A percentile compares a stretch with the other conserved stretches of the same genome.
Conservation (phyloP, 1,140 invertebrate species). For the Drosophila truncata region DNA sequence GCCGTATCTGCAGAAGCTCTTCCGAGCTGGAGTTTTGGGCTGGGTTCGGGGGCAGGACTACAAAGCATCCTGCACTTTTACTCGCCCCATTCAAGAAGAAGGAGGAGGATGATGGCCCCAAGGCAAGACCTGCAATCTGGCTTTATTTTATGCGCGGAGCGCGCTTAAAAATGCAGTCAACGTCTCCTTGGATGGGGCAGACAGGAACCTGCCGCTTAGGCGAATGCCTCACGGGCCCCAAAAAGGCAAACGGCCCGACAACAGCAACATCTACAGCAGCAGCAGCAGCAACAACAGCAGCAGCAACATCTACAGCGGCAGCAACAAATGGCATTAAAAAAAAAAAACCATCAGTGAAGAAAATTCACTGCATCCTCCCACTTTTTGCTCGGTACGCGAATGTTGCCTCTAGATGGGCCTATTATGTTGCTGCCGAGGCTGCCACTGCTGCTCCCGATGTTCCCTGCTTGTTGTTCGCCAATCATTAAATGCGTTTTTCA, state of each 20-base stretch:
- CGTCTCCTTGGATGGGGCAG: conserved; percentile 66
- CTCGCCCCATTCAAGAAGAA: conserved; percentile 73
- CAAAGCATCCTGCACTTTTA: conserved; percentile 82
- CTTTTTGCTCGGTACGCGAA: conserved; percentile 74
- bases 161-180: conserved; percentile 83
- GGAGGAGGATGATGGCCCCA: conserved; percentile 52
- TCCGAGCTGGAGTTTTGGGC: conserved; percentile 42
- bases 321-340: conserved; percentile 61
- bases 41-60: conserved; percentile 65
- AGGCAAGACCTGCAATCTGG: conserved; percentile 74
- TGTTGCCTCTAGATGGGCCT: conserved; percentile 69
- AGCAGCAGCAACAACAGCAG: conserved; percentile 37
- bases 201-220: conserved; percentile 82
- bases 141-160: conserved; percentile 81
- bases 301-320: conserved; percentile 44
- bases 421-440: conserved; percentile 68
- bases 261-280: conserved; percentile 44
- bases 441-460: conserved; percentile 29
- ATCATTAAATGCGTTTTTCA: conserved; percentile 82
- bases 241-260: conserved; percentile 79
- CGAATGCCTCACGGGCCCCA: conserved; percentile 81
- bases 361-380: conserved; percentile 84
- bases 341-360: conserved; percentile 49
- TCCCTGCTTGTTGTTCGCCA: conserved; percentile 56
- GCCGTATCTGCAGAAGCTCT: conserved; percentile 84